Evolutionary conservation across 2,888 invertebrate genomes (phyloP).

Genomic region (Exephanes ischioxanthus): DNA sequence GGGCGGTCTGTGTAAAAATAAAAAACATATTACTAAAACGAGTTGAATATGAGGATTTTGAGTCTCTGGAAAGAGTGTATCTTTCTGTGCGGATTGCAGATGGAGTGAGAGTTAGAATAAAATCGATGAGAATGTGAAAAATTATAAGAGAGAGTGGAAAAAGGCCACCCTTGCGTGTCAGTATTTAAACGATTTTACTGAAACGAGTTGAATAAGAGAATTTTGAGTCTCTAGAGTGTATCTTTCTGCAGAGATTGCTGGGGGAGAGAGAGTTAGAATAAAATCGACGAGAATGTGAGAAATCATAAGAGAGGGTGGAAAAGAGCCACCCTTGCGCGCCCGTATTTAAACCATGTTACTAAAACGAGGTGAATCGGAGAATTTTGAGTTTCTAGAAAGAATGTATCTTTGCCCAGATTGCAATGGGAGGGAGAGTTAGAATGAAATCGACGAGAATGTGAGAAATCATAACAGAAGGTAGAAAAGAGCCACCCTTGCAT

Average conservation of each 20-base stretch:
- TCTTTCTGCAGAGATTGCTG: constrained; percentile 22
- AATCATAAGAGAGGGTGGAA: constrained; percentile 50
- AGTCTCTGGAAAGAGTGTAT: not conserved
- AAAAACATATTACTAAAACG: not conserved
- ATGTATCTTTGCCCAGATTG: not conserved
- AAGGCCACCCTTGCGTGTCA: constrained; percentile 62
- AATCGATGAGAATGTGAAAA: constrained; percentile 40
- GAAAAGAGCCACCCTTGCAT: constrained; percentile 57
- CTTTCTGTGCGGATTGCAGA: constrained; percentile 19
- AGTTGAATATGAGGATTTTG: not conserved
- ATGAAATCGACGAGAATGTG: not conserved
- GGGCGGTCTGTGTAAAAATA: not conserved
- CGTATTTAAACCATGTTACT: constrained; percentile 62
- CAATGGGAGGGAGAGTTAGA: too few species aligned
- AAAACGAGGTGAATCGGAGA: not conserved
- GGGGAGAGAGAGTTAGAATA: constrained; percentile 14
- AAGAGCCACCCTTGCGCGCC: constrained; percentile 60
- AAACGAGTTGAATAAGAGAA: not conserved
- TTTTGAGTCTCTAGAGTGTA: not conserved
- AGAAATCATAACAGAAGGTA: constrained; percentile 51
- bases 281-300: constrained; percentile 43
- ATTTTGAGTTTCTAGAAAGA: not conserved
- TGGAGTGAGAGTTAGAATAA: constrained; percentile 20
- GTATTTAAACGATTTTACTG: constrained; percentile 61
- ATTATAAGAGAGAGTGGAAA: constrained; percentile 49